Evolutionary conservation across 2,888 invertebrate species (phyloP).

Genomic region (Tiliacea aurago): DNA sequence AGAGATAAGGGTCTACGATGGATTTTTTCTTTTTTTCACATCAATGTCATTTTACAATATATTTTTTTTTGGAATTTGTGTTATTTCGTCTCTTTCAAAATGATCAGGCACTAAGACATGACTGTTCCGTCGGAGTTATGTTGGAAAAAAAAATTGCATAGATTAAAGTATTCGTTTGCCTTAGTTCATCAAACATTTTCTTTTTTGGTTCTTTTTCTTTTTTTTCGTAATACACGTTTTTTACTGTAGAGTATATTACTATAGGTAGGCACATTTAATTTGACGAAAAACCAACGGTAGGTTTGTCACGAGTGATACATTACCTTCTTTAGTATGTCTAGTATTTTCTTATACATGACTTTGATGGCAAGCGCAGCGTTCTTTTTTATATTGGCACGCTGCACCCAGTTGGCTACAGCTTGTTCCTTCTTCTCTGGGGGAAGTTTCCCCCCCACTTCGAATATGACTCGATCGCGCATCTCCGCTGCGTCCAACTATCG

Average conservation of each 20-base stretch:
- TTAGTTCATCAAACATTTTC: no score
- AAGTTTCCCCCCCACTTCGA: constrained; percentile 85
- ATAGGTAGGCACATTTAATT: neutral
- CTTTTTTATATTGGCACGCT: constrained; percentile 91
- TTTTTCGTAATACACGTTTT: neutral
- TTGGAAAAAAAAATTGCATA: neutral
- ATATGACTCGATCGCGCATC: constrained; percentile 88
- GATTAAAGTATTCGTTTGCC: no score
- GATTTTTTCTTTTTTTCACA: neutral
- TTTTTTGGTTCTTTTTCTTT: neutral
- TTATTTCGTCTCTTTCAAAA: neutral
- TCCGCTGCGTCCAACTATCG: constrained; percentile 88
- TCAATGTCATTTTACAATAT: neutral
- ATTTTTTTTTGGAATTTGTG: neutral
- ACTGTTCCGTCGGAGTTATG: neutral
- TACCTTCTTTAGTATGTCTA: constrained; percentile 92
- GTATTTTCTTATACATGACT: constrained; percentile 91
- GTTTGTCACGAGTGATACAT: neutral
- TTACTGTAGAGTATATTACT: neutral
- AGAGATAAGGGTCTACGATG: neutral
- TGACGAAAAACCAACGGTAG: neutral
- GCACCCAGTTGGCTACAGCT: constrained; percentile 91
- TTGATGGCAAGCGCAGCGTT: constrained; percentile 92
- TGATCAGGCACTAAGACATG: neutral
- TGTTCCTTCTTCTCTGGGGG: constrained; percentile 90